Evolutionary conservation across 2,113 vertebrate species (phyloP).

Genomic region (Neotragus pygmaeus): DNA sequence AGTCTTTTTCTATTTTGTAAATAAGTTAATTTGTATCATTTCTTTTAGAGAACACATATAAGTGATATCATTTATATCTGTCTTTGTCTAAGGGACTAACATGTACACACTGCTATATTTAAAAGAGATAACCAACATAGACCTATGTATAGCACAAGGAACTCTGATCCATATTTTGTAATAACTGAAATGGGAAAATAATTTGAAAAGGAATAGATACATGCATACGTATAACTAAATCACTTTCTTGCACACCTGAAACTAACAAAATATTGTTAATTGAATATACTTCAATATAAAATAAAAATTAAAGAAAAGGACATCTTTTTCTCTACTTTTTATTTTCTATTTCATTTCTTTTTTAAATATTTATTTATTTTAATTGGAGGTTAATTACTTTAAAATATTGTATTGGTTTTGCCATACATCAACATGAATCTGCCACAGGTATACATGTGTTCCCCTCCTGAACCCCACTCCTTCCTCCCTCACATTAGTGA

Average conservation of each 20-base stretch:
- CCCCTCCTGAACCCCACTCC: too few species aligned
- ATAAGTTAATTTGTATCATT: background rate
- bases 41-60: background rate
- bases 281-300: background rate
- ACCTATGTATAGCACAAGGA: background rate
- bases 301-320: background rate
- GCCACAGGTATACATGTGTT: too few species aligned
- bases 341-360: too few species aligned
- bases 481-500: too few species aligned
- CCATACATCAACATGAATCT: too few species aligned
- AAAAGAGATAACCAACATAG: background rate
- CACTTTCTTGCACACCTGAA: background rate
- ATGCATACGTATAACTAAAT: background rate
- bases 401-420: too few species aligned
- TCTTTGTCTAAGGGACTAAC: background rate
- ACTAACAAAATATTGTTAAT: background rate
- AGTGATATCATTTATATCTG: background rate
- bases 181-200: background rate
- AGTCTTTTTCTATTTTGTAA: background rate
- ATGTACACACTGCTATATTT: background rate
- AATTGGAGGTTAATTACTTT: too few species aligned
- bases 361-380: too few species aligned
- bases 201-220: background rate
- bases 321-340: too few species aligned
- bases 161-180: background rate